These are phyloP conservation scores for Anolis carolinensis DNA, from an alignment of 2,113 vertebrate species.

Conservation along the genomic window DNA sequence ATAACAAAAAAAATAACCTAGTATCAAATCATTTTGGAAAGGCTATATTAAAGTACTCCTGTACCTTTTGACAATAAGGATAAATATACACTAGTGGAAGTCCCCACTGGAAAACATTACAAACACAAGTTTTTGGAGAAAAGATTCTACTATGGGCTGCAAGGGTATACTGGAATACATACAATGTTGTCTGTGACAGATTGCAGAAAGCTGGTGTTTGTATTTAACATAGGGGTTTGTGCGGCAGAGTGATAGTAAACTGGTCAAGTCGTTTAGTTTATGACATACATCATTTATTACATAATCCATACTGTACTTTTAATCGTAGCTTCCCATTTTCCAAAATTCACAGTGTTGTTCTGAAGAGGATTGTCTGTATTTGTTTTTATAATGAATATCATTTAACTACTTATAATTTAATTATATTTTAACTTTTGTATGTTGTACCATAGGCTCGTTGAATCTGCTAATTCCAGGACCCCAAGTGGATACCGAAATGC, in stretches of 20 bases:
- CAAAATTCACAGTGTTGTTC: neutral
- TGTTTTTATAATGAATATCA: neutral
- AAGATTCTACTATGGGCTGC: neutral
- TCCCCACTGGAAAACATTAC: neutral
- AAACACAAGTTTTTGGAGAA: neutral
- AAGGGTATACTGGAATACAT: neutral
- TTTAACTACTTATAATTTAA: neutral
- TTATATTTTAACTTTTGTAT: too few species aligned
- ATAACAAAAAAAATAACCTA: neutral
- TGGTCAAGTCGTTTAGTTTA: neutral
- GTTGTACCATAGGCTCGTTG: too few species aligned
- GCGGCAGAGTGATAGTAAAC: neutral
- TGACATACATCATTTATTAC: neutral
- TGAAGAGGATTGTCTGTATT: neutral
- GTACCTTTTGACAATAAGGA: neutral
- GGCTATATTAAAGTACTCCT: neutral
- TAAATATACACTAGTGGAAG: neutral
- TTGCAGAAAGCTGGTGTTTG: neutral
- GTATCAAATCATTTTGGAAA: neutral
- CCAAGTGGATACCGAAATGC: too few species aligned
- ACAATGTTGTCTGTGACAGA: neutral
- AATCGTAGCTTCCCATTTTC: neutral
- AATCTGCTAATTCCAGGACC: too few species aligned
- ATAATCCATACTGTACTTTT: neutral
- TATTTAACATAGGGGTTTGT: neutral